A percentile compares a stretch with the other conserved stretches of the same genome.
phyloP scores from a whole-genome alignment of 2,113 vertebrate genomes.

The Capreolus pygargus region DNA sequence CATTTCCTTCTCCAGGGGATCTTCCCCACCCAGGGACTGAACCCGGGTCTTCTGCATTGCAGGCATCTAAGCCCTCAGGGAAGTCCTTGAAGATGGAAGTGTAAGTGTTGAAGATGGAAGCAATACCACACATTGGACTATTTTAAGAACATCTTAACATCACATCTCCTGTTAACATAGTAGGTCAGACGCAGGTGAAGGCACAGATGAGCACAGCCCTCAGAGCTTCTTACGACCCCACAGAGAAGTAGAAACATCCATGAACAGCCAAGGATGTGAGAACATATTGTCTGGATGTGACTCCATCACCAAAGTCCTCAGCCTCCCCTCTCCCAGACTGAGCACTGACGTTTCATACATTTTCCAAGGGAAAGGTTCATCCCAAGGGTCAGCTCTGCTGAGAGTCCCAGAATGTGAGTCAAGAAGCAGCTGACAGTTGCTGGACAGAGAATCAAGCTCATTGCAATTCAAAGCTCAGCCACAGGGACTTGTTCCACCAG shows the following conservation, averaged over 20 bases:
- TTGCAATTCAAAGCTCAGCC: neutral
- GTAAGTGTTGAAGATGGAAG: neutral
- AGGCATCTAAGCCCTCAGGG: too few relatives aligned
- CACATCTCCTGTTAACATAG: neutral
- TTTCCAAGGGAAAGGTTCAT: neutral
- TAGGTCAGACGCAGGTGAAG: accelerated
- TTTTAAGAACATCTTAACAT: neutral
- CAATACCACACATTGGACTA: neutral
- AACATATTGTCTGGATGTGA: too few relatives aligned
- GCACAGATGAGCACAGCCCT: neutral
- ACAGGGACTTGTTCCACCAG: neutral
- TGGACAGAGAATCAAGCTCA: neutral
- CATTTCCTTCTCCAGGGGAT: too few relatives aligned
- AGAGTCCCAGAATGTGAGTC: neutral
- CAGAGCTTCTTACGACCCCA: neutral
- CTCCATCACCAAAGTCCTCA: neutral
- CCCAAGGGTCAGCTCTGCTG: neutral
- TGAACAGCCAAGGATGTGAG: neutral
- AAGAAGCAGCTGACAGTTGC: neutral
- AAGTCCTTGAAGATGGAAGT: too few relatives aligned
- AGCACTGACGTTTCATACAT: neutral
- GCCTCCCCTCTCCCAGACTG: neutral
- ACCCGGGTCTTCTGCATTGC: too few relatives aligned
- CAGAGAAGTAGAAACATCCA: too few relatives aligned
- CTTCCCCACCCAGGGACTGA: too few relatives aligned